A percentile compares a stretch with the other conserved stretches of the same genome.
Conservation (phyloP, 1,140 invertebrate genomes). For the Philotrypesis tridentata region DNA sequence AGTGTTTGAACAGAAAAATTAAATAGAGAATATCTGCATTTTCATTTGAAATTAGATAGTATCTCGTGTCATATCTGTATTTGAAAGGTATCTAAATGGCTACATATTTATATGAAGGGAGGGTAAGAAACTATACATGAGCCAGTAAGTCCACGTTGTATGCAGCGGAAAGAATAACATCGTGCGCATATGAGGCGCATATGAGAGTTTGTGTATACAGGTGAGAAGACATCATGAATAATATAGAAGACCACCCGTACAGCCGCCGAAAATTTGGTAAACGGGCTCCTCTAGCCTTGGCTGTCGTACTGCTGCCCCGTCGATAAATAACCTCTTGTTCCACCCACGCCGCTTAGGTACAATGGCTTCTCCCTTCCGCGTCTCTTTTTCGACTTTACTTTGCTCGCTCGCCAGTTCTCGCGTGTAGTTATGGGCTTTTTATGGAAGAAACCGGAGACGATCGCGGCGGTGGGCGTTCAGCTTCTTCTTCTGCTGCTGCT, state of each 20-base stretch:
- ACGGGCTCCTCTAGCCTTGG: not conserved
- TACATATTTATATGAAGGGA: too few relatives aligned
- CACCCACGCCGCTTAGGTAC: conserved; percentile 13
- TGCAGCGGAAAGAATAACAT: not conserved
- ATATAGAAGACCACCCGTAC: conserved; percentile 30
- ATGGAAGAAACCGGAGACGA: too few relatives aligned
- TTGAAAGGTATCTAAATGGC: too few relatives aligned
- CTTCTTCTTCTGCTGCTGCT: not conserved
- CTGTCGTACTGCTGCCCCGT: not conserved
- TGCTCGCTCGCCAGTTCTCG: too few relatives aligned
- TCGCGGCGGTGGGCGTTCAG: not conserved
- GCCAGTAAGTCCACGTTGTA: too few relatives aligned
- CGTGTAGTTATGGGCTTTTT: not conserved
- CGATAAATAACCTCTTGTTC: conserved; percentile 37
- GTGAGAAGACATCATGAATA: conserved; percentile 2
- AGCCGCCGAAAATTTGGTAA: not conserved
- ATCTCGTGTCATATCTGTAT: too few relatives aligned
- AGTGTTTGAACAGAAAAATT: too few relatives aligned
- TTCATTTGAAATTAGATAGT: too few relatives aligned
- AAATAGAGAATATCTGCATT: too few relatives aligned
- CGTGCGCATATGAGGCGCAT: too few relatives aligned
- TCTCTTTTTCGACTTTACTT: not conserved
- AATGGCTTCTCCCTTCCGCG: not conserved
- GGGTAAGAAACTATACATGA: too few relatives aligned
- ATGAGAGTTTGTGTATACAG: conserved; percentile 1